Evolutionary conservation across 1,140 invertebrate species (phyloP).

Genomic region (Odontomachus brunneus): DNA sequence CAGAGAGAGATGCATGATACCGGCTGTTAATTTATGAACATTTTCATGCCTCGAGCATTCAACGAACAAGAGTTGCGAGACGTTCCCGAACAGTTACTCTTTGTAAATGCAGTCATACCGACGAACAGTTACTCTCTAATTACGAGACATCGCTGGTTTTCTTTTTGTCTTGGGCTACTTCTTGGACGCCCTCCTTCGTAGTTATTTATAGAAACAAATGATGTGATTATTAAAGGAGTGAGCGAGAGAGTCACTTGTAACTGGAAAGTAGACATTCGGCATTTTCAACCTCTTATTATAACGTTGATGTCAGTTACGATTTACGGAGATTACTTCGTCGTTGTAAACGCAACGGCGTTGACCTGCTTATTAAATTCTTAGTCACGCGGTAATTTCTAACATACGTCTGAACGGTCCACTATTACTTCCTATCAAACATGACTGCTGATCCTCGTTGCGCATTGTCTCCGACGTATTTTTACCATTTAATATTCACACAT

Average conservation of each 20-base stretch:
- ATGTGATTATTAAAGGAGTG: slow-evolving; percentile 20
- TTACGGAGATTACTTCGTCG: slow-evolving; percentile 42
- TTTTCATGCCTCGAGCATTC: too few relatives aligned
- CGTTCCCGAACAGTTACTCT: too few relatives aligned
- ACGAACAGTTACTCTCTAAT: neutral
- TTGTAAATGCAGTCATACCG: too few relatives aligned
- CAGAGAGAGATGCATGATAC: neutral
- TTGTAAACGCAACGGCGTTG: slow-evolving; percentile 6
- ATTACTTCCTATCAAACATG: slow-evolving; percentile 24
- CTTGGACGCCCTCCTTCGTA: neutral
- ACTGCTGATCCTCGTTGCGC: neutral
- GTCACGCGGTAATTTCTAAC: slow-evolving; percentile 34
- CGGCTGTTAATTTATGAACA: neutral
- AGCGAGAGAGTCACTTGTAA: slow-evolving; percentile 62
- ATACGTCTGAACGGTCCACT: slow-evolving; percentile 36
- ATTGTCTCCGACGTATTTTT: neutral
- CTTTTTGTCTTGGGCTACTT: neutral
- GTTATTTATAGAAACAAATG: slow-evolving; percentile 39
- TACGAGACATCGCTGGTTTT: neutral
- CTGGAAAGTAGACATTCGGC: slow-evolving; percentile 38
- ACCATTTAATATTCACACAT: neutral
- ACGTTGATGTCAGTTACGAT: slow-evolving; percentile 45
- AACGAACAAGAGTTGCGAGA: too few relatives aligned
- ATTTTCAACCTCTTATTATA: slow-evolving; percentile 40
- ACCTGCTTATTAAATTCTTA: slow-evolving; percentile 46